Conservation (phyloP, 2,797 vertebrate genomes). For the Heterohyrax brucei region DNA sequence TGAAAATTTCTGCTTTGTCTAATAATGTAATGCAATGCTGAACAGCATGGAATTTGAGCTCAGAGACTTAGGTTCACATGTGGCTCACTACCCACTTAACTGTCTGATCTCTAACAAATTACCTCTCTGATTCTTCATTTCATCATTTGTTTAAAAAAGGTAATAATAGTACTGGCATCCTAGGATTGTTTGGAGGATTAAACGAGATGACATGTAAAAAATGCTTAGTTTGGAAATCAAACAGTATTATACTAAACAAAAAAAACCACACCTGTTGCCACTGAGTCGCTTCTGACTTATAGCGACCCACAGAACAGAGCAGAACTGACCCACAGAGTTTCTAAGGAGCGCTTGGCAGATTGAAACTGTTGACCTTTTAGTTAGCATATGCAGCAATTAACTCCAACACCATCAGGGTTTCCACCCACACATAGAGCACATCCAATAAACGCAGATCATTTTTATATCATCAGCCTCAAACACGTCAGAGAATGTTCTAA, state of each 20-base stretch:
- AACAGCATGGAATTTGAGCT: background rate
- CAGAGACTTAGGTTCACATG: background rate
- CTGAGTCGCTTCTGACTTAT: no score
- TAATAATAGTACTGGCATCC: background rate
- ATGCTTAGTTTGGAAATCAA: background rate
- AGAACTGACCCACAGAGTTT: no score
- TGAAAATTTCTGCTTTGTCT: background rate
- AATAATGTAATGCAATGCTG: background rate
- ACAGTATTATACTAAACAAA: background rate
- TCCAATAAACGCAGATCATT: background rate
- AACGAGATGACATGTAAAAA: background rate
- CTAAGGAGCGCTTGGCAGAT: no score
- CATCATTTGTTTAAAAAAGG: background rate
- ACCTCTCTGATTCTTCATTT: background rate
- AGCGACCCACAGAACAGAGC: no score
- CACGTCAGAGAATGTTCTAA: background rate
- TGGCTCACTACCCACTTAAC: background rate
- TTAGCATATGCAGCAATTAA: no score
- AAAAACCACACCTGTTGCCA: no score
- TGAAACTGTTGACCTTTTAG: no score
- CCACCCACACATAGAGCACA: background rate
- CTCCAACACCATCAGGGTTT: background rate
- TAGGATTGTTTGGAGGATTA: background rate
- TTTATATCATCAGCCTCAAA: slow-evolving; percentile 43
- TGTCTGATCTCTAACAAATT: background rate